Percentiles rank a stretch among this genome's conserved stretches.
Conservation (phyloP, 2,888 invertebrate species). For the Acrobeloides nanus region DNA sequence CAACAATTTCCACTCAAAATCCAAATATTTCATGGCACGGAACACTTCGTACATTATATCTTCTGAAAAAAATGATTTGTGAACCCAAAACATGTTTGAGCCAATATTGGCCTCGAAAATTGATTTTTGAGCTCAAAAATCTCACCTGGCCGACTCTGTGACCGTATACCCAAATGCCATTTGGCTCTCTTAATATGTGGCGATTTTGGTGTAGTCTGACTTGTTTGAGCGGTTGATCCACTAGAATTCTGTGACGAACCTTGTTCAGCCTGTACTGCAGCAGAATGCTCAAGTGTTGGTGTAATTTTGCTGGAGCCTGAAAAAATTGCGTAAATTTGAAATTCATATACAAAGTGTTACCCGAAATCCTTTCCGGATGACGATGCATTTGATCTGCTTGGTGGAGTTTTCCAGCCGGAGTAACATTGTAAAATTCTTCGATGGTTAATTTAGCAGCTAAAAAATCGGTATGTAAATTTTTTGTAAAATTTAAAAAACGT, state of each 20-base stretch:
- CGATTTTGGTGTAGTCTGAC: constrained; percentile 15
- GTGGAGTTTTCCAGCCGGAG: constrained; percentile 63
- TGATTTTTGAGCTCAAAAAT: too few species aligned
- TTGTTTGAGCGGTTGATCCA: constrained; percentile 5
- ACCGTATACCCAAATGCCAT: constrained; percentile 94
- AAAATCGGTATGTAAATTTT: constrained; percentile 13
- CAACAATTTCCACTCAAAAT: constrained; percentile 98
- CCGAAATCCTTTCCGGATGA: constrained; percentile 56
- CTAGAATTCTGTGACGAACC: constrained; percentile 2
- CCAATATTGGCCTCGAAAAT: background rate
- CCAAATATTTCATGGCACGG: constrained; percentile 93
- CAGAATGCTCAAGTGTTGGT: constrained; percentile 32
- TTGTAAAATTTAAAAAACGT: too few species aligned
- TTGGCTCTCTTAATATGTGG: constrained; percentile 77
- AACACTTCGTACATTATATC: constrained; percentile 99
- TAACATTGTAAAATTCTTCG: constrained; percentile 80
- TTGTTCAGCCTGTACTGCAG: background rate
- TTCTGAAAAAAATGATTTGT: constrained; percentile 58
- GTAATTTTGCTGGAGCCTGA: constrained; percentile 37
- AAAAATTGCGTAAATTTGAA: background rate
- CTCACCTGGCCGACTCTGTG: constrained; percentile 80
- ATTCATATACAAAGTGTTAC: background rate
- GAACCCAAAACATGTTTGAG: constrained; percentile 3
- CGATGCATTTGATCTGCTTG: constrained; percentile 45
- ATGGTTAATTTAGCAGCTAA: constrained; percentile 56